phyloP scores from a whole-genome alignment of 2,113 vertebrate species.

The Dipodomys spectabilis region DNA sequence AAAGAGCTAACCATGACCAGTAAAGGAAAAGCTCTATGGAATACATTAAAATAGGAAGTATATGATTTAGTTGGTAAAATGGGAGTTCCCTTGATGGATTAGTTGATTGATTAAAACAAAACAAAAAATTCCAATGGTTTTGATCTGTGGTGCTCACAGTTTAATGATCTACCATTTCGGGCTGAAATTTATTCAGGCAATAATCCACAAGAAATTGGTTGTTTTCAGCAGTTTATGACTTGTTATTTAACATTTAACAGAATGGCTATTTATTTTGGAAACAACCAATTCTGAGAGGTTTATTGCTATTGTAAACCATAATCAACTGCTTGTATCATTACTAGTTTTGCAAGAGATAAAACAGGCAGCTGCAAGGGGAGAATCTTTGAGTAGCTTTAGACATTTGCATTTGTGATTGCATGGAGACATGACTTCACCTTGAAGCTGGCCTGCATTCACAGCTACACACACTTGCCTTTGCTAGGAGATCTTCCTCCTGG shows the following conservation, averaged over 20 bases:
- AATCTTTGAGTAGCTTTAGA: slow-evolving; percentile 76
- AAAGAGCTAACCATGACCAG: background rate
- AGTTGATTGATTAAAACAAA: slow-evolving; percentile 59
- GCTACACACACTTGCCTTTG: slow-evolving; percentile 19
- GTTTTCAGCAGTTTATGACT: slow-evolving; percentile 89
- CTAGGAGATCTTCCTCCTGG: background rate
- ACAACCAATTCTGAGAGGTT: slow-evolving; percentile 88
- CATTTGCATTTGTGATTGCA: slow-evolving; percentile 69
- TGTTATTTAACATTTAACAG: slow-evolving; percentile 91
- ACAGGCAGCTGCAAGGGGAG: slow-evolving; percentile 79
- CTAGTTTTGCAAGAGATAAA: slow-evolving; percentile 84
- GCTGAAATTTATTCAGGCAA: slow-evolving; percentile 87
- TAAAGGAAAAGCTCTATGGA: background rate
- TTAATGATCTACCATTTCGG: slow-evolving; percentile 82
- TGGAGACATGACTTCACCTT: slow-evolving; percentile 72
- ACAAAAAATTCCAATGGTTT: slow-evolving; percentile 64
- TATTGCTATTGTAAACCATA: slow-evolving; percentile 89
- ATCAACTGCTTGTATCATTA: slow-evolving; percentile 86
- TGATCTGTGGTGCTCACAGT: slow-evolving; percentile 77
- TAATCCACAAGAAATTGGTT: slow-evolving; percentile 88
- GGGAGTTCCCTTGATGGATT: slow-evolving; percentile 61
- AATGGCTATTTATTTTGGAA: slow-evolving; percentile 89
- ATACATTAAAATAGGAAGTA: slow-evolving; percentile 16
- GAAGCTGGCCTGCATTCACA: slow-evolving; percentile 63
- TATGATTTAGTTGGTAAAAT: slow-evolving; percentile 1